Evolutionary conservation across 1,140 invertebrate genomes (phyloP), one percentile per base, ranked within the genome.

Genomic region (Formica exsecta): DNA sequence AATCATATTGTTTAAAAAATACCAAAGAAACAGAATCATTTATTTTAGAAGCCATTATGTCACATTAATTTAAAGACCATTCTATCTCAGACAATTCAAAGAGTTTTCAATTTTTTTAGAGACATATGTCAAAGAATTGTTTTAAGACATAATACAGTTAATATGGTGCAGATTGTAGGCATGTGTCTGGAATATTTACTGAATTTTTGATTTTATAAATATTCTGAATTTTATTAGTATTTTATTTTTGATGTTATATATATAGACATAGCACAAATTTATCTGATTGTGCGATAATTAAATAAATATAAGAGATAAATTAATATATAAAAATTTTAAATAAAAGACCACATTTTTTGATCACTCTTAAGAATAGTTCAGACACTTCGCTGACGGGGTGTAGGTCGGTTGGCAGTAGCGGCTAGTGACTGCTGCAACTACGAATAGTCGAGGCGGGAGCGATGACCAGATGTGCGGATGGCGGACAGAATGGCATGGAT

Each of bases 401-500:
- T 89, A 65, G 85, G 61, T 75, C 66, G 86, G 77, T 71, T 73
- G 87, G 83, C 77, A 79, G 86, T 86, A 88, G 86, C 75, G 71
- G 54, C 73, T 79, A 90, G 88, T 65, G 73, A 87, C 79, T 89
- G 73, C 61, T 59, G 81, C 64, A 74, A 87, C 88, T 90, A 89
- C 79, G 91, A 92, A 92, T 92, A 92, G 91, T 91, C 85, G 90
- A 91, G 87, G 81, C 83, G 89, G 87, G 91, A 90, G 91, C 91
- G 91, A 90, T 92, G 91, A 92, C 91, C 91, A 92, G 91, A 92
- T 92, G 91, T 90, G 91, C 91, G 87, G 89, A 91, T 92, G 84
- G 85, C 70, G 61, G 59, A 44, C 16, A 73, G 84, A 87, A 73
- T 75, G 48, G 80, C 76, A 86, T 22, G 88, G 68, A 88, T 75